Evolutionary conservation across 2,113 vertebrate species (phyloP), one percentile per base, ranked within the genome.

Genomic region (Aythya baeri): DNA sequence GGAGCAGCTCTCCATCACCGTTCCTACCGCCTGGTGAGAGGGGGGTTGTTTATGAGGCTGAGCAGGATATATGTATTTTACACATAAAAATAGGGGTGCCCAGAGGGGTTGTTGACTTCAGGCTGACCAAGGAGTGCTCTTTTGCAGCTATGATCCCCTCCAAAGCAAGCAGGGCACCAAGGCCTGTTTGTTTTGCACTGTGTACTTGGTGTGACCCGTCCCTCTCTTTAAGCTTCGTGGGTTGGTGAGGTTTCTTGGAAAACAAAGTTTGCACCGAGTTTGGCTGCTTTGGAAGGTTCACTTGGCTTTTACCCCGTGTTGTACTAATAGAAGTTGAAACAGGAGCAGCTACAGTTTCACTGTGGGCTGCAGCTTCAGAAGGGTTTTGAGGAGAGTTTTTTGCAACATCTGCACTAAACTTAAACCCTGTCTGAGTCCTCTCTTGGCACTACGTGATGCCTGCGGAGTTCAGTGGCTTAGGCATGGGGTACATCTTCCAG

Each of bases 171-270:
- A 34, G 29, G 46, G n/a, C 70, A 71, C 46, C 26, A 6, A 22
- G 43, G 26, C 12, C 25, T 26, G 75, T 55, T 23, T 74, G 18
- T 57, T 88, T 77, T 2, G 18, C 9, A 11, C 4, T 12, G 26
- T 9, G 26, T 63, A 4, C 54, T 21, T 9, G 23, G 26, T 49
- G 75, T 26, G 44, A 74, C 9, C 50, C 3, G 4, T 61, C 7
- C 31, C n/a, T 74, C 0, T 0, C n/a, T 74, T 67, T 14, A 20
- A 78, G 17, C 52, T 52, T 78, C n/a, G 3, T 3, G 3, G 0
- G 3, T 2, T 25, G 57, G 16, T 54, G 67, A 23, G 5, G 6
- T 27, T 80, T 81, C 43, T 52, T 18, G 38, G 46, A 38, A 63
- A 72, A 62, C 2, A 46, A 27, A 38, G 7, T 44, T 15, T 59